Evolutionary conservation across 2,888 invertebrate species (phyloP).

Genomic region (Noctuana brunneofusca): DNA sequence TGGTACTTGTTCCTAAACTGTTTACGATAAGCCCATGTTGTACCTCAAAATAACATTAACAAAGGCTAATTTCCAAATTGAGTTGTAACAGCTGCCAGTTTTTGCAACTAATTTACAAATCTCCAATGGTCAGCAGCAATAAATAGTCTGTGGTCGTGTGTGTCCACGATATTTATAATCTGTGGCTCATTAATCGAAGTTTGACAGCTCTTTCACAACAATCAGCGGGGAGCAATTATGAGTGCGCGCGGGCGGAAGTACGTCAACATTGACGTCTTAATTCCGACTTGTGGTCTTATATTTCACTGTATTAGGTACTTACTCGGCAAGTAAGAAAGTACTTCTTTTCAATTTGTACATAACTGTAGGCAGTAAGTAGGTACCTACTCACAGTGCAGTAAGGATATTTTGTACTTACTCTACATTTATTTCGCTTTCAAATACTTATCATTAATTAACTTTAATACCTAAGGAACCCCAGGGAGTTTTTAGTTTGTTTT

Average conservation of each 20-base stretch:
- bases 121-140: constrained; percentile 47
- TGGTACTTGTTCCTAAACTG: constrained; percentile 49
- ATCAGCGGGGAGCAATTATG: constrained; percentile 67
- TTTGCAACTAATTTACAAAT: constrained; percentile 34
- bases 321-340: neutral
- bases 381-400: too few species aligned
- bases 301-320: neutral
- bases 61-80: constrained; percentile 31
- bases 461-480: neutral
- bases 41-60: constrained; percentile 17
- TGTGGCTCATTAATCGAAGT: constrained; percentile 66
- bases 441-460: neutral
- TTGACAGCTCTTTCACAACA: constrained; percentile 78
- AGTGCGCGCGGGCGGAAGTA: constrained; percentile 62
- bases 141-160: constrained; percentile 49
- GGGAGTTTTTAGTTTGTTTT: constrained; percentile 6
- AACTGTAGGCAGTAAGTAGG: too few species aligned
- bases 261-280: constrained; percentile 69
- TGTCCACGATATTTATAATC: constrained; percentile 55
- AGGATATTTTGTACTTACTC: neutral
- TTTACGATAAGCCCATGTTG: constrained; percentile 28
- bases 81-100: constrained; percentile 39
- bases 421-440: constrained; percentile 1
- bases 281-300: constrained; percentile 43
- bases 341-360: too few species aligned